Base-by-base conservation (phyloP, 2,888 invertebrate species). In the Idaea aversata region DNA sequence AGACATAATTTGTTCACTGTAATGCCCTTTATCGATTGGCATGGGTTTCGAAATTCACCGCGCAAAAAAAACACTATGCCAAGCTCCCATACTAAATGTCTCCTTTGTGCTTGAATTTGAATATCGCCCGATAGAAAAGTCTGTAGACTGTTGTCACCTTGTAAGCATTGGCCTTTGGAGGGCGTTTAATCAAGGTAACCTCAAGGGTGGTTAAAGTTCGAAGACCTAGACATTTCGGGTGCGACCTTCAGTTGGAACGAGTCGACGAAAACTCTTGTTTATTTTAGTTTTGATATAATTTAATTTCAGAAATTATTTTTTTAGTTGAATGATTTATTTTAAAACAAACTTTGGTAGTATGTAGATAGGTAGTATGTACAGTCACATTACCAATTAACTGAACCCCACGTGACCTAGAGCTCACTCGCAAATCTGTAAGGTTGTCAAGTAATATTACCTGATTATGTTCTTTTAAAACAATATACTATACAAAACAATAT, bases 121-220 rank as follows among this genome's bases (percentile, higher is more conserved):
- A 25, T 25, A 10, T 47, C 47, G 47, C 6, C 47, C 10, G 47
- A 47, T 47, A 47, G 13, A 47, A 47, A 13, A 47, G 4, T 47
- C 47, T 47, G 13, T 10, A 47, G 47, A 13, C 47, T 10, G 62
- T 59, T 66, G 58, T 16, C 15, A 61, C 63, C 25, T 25, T 25
- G 25, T 25, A 64, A 66, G 65, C 63, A 64, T 63, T 57, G 57
- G 47, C 34, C 16, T 62, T 34, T 64, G 57, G 65, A 76, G 75
- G 74, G 65, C 66, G 59, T 61, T 13, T 34, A 35, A 15, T 34
- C 61, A 35, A 72, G 80, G 81, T 77, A 78, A 76, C 60, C 70
- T 65, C 60, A 80, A 82, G 82, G 25, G 82, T 78, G 75, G 69
- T 66, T 38, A 69, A 71, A 75, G 82, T 77, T 81, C 79, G 73